Conservation (phyloP, 2,797 vertebrate genomes). For the Rhabdomys pumilio region DNA sequence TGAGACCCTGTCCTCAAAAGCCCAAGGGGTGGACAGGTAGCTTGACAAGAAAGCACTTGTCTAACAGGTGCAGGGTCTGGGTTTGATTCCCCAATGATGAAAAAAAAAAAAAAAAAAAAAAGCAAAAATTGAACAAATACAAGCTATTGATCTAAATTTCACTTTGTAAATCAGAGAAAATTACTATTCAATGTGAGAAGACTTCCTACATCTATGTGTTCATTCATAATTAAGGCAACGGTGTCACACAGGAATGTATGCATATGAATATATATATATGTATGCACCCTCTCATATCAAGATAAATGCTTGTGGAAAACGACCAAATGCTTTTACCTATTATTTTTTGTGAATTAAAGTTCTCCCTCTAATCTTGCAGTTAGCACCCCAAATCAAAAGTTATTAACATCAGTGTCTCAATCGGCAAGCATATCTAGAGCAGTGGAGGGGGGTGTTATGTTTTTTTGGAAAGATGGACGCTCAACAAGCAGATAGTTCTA, state of each 20-base stretch:
- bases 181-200: constrained; percentile 23
- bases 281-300: background rate
- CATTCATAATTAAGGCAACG: constrained; percentile 71
- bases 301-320: background rate
- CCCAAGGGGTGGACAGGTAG: background rate
- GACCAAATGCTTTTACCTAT: background rate
- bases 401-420: background rate
- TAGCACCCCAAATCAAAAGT: background rate
- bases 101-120: constrained; percentile 71
- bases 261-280: background rate
- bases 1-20: background rate
- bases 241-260: background rate
- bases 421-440: background rate
- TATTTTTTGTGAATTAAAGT: constrained; percentile 36
- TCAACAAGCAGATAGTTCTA: background rate
- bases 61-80: background rate
- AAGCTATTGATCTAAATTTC: constrained; percentile 68
- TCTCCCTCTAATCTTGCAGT: background rate
- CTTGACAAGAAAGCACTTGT: background rate
- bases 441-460: too few relatives aligned
- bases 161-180: constrained; percentile 33
- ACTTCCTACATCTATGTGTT: constrained; percentile 28
- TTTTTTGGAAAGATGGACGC: background rate
- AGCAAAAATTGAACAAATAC: constrained; percentile 58
- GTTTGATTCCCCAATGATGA: background rate